Evolutionary conservation across 2,113 vertebrate species (phyloP), one percentile per base, ranked within the genome.

Genomic region (Pelodiscus sinensis): DNA sequence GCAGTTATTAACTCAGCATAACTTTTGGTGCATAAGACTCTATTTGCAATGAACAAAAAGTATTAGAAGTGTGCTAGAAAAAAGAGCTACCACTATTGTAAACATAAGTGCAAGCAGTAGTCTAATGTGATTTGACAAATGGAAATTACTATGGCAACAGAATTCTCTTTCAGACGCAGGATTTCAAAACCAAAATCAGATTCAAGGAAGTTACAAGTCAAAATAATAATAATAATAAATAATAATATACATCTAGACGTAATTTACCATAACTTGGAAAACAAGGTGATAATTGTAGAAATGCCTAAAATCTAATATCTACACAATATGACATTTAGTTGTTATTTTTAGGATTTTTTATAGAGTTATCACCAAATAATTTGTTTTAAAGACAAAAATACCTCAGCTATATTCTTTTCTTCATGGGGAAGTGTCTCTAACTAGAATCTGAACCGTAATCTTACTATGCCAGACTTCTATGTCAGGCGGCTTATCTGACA

Each of bases 31-130:
- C 56, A 19, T 15, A 14, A 9, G 35, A 81, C 71, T 14, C n/a
- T 52, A 25, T 55, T 56, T 87, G 52, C 57, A 90, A 85, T 89
- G 88, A 89, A 84, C 82, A 71, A 86, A 92, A 93, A 44, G 25
- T 84, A 80, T 57, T 79, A 22, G 31, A 85, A 90, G 88, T 93
- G 83, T 86, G n/a, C 51, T 62, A 56, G 27, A 82, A 90, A 82
- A 82, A 93, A 31, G 18, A 19, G 1, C 22, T 90, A 55, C n/a
- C 77, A 65, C 60, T 35, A 84, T 86, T 44, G 51, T 82, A 38
- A 92, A 75, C 75, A 35, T 60, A 85, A 90, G 50, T 15, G 31
- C 81, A 75, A 50, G 16, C 84, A 95, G 77, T 87, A 81, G 25
- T 29, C 73, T 93, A 73, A 86, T 92, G 35, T 57, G 75, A 84